A percentile compares a stretch with the other conserved stretches of the same genome.
Evolutionary conservation across 2,113 vertebrate species (phyloP).

Genomic region (Nerophis ophidion): DNA sequence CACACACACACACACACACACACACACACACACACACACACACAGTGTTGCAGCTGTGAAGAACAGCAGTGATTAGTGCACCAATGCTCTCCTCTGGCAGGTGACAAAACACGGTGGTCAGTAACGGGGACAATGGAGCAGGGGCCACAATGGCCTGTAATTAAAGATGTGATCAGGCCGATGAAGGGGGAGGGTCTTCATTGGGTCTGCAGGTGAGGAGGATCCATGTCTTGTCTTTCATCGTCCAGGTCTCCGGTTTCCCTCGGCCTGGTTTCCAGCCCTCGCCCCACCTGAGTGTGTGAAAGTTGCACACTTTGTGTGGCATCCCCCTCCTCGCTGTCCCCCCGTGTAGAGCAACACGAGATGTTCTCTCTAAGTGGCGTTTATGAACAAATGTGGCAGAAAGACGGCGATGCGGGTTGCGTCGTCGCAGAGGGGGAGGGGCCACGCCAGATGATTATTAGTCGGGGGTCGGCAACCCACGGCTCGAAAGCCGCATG

Average conservation of each 20-base stretch:
- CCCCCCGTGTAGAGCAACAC: neutral
- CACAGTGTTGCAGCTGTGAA: constrained; percentile 47
- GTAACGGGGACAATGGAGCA: constrained; percentile 46
- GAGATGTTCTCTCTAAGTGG: neutral
- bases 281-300: constrained; percentile 45
- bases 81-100: constrained; percentile 28
- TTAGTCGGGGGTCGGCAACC: no score
- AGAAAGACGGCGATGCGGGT: neutral
- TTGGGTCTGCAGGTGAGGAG: constrained; percentile 29
- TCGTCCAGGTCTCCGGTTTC: constrained; percentile 58
- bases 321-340: constrained; percentile 3
- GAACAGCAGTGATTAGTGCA: constrained; percentile 44
- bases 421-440: constrained; percentile 1
- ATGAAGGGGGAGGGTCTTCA: neutral
- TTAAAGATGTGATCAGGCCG: constrained; percentile 50
- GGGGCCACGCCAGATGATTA: constrained; percentile 42
- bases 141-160: constrained; percentile 57
- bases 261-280: constrained; percentile 45
- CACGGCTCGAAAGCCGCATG: no score
- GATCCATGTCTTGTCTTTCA: constrained; percentile 43
- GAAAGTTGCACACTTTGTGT: constrained; percentile 32
- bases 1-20: no score
- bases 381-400: constrained; percentile 2
- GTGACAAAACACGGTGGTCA: constrained; percentile 51
- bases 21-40: no score